A percentile compares a stretch with the other conserved stretches of the same genome.
phyloP scores from a whole-genome alignment of 2,888 invertebrate genomes.

The Yponomeuta evonymella region DNA sequence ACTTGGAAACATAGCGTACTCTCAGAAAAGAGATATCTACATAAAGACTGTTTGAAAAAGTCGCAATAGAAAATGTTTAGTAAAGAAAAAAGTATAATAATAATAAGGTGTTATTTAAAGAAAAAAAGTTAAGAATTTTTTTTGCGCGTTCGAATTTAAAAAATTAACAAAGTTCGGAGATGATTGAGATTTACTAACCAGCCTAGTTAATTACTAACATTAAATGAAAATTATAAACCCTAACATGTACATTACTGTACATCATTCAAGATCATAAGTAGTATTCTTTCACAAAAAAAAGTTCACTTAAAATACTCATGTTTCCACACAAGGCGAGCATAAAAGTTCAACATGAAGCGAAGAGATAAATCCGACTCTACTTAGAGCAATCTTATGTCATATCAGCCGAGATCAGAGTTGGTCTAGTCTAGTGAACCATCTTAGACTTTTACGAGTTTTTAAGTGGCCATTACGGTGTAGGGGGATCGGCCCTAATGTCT shows the following conservation, averaged over 20 bases:
- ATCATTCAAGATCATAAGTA: background rate
- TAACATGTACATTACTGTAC: background rate
- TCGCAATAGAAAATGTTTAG: background rate
- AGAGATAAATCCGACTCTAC: background rate
- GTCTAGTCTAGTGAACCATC: constrained; percentile 12
- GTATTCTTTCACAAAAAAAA: background rate
- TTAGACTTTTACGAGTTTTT: constrained; percentile 60
- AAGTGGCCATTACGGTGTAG: constrained; percentile 63
- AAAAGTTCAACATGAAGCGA: background rate
- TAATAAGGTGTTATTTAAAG: background rate
- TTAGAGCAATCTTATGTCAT: constrained; percentile 1
- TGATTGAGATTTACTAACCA: background rate
- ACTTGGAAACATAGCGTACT: too few relatives aligned
- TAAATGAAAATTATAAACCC: background rate
- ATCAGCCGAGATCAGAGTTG: constrained; percentile 10
- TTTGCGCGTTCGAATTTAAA: background rate
- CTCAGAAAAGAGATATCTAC: too few relatives aligned
- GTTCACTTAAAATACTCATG: background rate
- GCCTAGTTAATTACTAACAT: too few relatives aligned
- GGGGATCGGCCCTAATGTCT: constrained; percentile 57
- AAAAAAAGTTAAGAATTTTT: background rate
- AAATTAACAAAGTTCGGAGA: background rate
- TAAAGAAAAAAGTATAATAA: too few relatives aligned
- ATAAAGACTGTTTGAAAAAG: background rate
- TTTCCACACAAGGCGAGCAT: background rate